Evolutionary conservation across 2,888 invertebrate species (phyloP).

Genomic region (Anodontia alba): DNA sequence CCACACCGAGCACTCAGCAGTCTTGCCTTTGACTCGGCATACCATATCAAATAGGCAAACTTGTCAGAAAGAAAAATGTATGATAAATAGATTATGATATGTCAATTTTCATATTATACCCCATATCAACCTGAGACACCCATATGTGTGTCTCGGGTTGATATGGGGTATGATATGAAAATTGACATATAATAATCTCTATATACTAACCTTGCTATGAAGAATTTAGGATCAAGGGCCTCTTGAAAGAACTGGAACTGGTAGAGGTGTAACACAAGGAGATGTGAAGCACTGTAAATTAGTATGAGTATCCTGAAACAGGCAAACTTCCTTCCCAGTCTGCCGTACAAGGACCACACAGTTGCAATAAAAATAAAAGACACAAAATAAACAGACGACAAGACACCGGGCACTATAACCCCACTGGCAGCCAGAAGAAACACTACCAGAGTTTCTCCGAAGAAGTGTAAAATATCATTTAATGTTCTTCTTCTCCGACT

Average conservation of each 20-base stretch:
- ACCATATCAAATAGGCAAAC: too few species aligned
- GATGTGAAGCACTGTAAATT: conserved; percentile 91
- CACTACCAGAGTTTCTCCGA: conserved; percentile 75
- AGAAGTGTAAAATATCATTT: conserved; percentile 62
- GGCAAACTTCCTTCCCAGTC: conserved; percentile 92
- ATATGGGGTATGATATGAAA: too few species aligned
- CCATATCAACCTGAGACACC: too few species aligned
- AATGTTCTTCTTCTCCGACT: conserved; percentile 53
- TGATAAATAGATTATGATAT: too few species aligned
- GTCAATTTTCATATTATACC: too few species aligned
- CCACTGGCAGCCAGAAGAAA: conserved; percentile 85
- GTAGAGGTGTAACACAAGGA: conserved; percentile 90
- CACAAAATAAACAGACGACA: conserved; percentile 94
- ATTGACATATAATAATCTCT: too few species aligned
- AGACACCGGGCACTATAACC: conserved; percentile 92
- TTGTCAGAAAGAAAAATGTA: too few species aligned
- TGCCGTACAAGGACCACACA: conserved; percentile 89
- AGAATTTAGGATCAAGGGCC: conserved; percentile 87
- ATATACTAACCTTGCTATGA: conserved; percentile 90
- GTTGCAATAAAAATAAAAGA: conserved; percentile 93
- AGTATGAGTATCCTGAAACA: conserved; percentile 81
- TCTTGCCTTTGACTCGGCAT: too few species aligned
- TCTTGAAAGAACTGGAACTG: conserved; percentile 94
- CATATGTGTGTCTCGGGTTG: too few species aligned
- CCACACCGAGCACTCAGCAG: too few species aligned